Conservation (phyloP, 2,888 invertebrate genomes). For the Caenorhabditis zanzibari region DNA sequence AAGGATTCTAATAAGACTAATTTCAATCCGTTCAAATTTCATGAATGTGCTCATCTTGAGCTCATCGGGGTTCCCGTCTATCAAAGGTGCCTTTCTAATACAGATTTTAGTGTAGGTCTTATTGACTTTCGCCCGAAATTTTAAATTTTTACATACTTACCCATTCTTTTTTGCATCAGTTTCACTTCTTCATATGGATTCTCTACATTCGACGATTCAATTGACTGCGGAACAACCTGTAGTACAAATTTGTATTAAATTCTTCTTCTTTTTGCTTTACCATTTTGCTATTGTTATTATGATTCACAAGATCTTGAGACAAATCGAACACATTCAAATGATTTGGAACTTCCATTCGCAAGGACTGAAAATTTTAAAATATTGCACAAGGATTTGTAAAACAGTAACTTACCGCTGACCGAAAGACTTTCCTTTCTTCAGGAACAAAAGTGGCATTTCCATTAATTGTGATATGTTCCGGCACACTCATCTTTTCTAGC, state of each 20-base stretch:
- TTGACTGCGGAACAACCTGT: constrained; percentile 17
- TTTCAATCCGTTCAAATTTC: too few species aligned
- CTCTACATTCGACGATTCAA: constrained; percentile 50
- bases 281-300: constrained; percentile 40
- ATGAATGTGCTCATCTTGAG: too few species aligned
- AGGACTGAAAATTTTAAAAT: constrained; percentile 56
- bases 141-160: constrained; percentile 11
- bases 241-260: too few species aligned
- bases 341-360: constrained; percentile 56
- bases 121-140: too few species aligned
- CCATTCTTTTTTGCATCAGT: constrained; percentile 47
- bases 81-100: too few species aligned
- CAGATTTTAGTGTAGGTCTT: too few species aligned
- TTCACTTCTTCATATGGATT: constrained; percentile 66
- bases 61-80: too few species aligned
- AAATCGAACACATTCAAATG: constrained; percentile 59
- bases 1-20: too few species aligned
- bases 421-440: constrained; percentile 25
- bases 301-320: constrained; percentile 18
- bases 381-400: too few species aligned
- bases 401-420: constrained; percentile 44
- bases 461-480: constrained; percentile 61
- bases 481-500: constrained; percentile 60
- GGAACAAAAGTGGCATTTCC: constrained; percentile 44
- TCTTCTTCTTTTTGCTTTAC: neutral